Conservation (phyloP, 2,113 vertebrate species). For the Nerophis ophidion region DNA sequence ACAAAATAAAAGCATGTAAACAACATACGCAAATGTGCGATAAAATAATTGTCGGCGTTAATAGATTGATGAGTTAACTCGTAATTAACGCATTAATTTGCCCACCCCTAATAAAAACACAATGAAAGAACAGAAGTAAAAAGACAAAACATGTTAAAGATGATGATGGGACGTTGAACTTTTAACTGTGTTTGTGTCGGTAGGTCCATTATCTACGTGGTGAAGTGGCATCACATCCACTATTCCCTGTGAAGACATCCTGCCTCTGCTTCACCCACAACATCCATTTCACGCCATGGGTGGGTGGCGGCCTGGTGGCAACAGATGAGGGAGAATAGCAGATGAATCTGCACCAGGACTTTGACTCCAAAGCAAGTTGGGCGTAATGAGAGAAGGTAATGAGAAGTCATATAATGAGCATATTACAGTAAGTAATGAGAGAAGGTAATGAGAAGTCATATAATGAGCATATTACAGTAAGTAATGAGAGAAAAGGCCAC, state of each 20-base stretch:
- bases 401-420: constrained; percentile 45
- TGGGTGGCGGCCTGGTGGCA: constrained; percentile 39
- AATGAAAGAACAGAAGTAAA: too few relatives aligned
- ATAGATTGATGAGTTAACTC: too few relatives aligned
- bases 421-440: constrained; percentile 62
- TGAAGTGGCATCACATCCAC: constrained; percentile 30
- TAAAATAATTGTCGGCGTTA: too few relatives aligned
- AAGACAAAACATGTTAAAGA: too few relatives aligned
- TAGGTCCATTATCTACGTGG: constrained; percentile 28
- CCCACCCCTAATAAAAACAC: too few relatives aligned
- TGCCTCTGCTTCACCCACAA: constrained; percentile 21
- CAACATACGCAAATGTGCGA: too few relatives aligned
- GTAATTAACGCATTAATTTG: too few relatives aligned
- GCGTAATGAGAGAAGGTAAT: constrained; percentile 52
- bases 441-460: constrained; percentile 47
- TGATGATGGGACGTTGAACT: too few relatives aligned
- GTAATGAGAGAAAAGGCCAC: constrained; percentile 55
- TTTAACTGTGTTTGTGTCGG: too few relatives aligned
- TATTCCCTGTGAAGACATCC: constrained; percentile 34
- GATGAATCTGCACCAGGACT: constrained; percentile 47
- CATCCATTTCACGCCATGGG: constrained; percentile 47
- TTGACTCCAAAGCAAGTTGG: constrained; percentile 34
- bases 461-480: constrained; percentile 54
- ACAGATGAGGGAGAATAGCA: constrained; percentile 42
- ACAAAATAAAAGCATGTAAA: too few relatives aligned